Evolutionary conservation across 2,888 invertebrate species (phyloP), one percentile per base, ranked within the genome.

Genomic region (Cacoxenus indagator): DNA sequence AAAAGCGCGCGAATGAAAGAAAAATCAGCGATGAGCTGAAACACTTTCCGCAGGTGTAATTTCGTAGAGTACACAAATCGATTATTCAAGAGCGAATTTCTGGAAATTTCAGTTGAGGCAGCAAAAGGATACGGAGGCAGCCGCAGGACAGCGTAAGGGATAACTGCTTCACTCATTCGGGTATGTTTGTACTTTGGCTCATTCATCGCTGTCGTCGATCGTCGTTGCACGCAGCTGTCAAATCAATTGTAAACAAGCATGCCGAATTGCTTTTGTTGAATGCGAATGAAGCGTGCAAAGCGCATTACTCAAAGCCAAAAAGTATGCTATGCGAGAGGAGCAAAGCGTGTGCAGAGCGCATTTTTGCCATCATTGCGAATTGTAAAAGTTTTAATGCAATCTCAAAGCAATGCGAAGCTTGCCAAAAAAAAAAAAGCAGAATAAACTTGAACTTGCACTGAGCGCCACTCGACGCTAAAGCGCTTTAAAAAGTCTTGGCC

Each of bases 1-100:
- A 55, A 55, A 26, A 11, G n/a, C 57, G 26, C 31, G 27, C n/a
- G 17, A 11, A 57, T 27, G 37, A 45, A 27, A 62, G 11, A 14
- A 45, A 37, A 29, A 57, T 29, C 57, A n/a, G 29, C n/a, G 48
- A 48, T 24, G 17, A 43, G 61, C 29, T 19, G 61, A 62, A 62
- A 24, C 61, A 24, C 22, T 62, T 22, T 43, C 61, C 24, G 45
- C 61, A 62, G 61, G 43, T 45, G 61, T 45, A 43, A 43, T 45
- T 62, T 24, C 45, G 45, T 9, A 59, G 24, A 17, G 51, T 22
- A 51, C 51, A 22, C 22, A n/a, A 62, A 45, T 5, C 45, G 45
- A 62, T 62, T 62, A 62, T 62, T 45, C 24, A 45, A 43, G 43
- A 62, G 61, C 45, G 61, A 62, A 62, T 62, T 62, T 51, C 45